Percentiles rank a stretch among this genome's conserved stretches.
These are phyloP conservation scores for Phacellophora camtschatica DNA, from an alignment of 30 jellyfish, hydroid and myxozoan genomes.

Conservation along the genomic window DNA sequence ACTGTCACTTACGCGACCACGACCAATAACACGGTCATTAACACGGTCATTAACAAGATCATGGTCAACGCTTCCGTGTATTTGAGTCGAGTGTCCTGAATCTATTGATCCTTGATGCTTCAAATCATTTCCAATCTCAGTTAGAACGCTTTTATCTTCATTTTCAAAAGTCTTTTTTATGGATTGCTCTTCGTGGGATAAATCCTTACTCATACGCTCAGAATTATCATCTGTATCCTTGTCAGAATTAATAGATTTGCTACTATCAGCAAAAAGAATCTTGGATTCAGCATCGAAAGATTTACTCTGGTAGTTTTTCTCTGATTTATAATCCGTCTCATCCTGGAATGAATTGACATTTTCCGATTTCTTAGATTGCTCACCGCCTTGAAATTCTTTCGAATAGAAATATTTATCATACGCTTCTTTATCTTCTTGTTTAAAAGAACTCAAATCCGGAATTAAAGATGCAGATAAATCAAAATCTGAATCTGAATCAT, in stretches of 20 bases:
- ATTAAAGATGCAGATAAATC: slow-evolving; percentile 44
- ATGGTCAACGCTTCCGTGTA: background rate
- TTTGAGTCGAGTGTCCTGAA: background rate
- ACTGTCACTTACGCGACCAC: background rate
- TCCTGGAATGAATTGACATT: background rate
- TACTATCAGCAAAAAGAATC: background rate
- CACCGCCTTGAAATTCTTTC: background rate
- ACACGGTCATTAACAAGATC: background rate
- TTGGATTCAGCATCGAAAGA: background rate
- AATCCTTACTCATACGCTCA: too few relatives aligned
- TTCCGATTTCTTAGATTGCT: background rate
- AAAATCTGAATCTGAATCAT: slow-evolving; percentile 21
- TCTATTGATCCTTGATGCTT: background rate
- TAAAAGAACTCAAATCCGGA: slow-evolving; percentile 46
- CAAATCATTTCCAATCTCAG: background rate
- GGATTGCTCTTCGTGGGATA: too few relatives aligned
- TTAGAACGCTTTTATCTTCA: background rate
- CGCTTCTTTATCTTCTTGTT: background rate
- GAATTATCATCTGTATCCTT: too few relatives aligned
- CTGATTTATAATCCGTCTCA: background rate
- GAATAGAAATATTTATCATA: background rate
- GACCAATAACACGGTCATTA: background rate
- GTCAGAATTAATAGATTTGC: background rate
- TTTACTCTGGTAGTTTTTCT: background rate
- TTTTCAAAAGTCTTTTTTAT: background rate